Evolutionary conservation across 2,113 vertebrate genomes (phyloP), one percentile per base, ranked within the genome.

Genomic region (Eira barbara): DNA sequence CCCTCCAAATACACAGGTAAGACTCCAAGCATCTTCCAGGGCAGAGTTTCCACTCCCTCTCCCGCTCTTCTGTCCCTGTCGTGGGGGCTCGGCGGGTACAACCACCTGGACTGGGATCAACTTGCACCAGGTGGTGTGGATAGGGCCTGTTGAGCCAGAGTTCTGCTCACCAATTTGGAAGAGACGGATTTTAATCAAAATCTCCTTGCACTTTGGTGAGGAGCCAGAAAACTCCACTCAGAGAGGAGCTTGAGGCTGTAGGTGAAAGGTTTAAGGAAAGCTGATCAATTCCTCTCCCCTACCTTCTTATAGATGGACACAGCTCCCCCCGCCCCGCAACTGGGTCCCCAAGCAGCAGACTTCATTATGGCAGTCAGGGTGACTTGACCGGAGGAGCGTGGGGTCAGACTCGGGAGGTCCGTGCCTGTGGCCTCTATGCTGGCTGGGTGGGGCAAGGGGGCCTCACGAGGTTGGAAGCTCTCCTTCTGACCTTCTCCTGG

Each of bases 121-220:
- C 45, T 92, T 71, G 20, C 39, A 42, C 42, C 82, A 94, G 36
- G 8, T 93, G 59, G 65, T 85, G 59, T 85, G 59, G 80, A 52
- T 57, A 67, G 67, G 45, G 42, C 11, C 74, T 74, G 18, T 36
- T 49, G 74, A 87, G 39, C 71, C 31, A 94, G 55, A 47, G 31
- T 92, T 23, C 18, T 42, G 34, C 21, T 67, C 78, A 86, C 36
- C 31, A 14, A 23, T 96, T 91, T 92, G 15, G 63, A 92, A 90
- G 21, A 13, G 23, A 85, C 88, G 6, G 74, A 49, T 87, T 92
- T 95, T 79, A 90, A 97, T 18, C 15, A 92, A 91, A 91, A 80
- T 81, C 55, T 90, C 39, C 69, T 94, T 80, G 47, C 13, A 76
- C 79, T 89, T 93, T 89, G 91, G 5, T 65, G 63, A 97, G 74